phyloP scores from a whole-genome alignment of 2,113 vertebrate species.

The Numida meleagris region DNA sequence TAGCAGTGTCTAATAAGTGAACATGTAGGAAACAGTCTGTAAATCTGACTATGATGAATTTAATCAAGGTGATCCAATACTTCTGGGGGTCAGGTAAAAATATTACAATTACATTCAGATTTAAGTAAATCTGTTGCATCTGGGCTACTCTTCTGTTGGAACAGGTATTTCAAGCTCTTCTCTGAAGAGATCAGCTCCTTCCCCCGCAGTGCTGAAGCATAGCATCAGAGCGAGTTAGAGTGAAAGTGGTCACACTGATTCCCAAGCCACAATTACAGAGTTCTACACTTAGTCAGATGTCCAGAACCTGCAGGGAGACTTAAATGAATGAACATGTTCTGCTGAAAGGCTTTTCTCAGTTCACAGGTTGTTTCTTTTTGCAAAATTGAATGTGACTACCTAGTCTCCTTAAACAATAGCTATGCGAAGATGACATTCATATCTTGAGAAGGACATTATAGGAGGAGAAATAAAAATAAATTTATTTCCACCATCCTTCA shows the following conservation, averaged over 20 bases:
- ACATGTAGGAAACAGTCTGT: slow-evolving; percentile 65
- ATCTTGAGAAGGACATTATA: background rate
- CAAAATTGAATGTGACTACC: background rate
- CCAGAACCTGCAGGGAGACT: background rate
- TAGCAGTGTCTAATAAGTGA: slow-evolving; percentile 73
- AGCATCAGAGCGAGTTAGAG: background rate
- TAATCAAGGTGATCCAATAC: slow-evolving; percentile 48
- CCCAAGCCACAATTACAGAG: background rate
- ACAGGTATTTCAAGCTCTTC: slow-evolving; percentile 39
- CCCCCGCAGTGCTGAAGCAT: background rate
- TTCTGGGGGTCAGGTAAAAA: slow-evolving; percentile 50
- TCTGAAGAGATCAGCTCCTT: background rate
- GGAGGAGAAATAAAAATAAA: background rate
- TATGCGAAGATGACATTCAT: background rate
- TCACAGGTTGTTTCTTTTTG: accelerated
- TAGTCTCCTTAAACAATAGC: background rate
- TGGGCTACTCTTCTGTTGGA: background rate
- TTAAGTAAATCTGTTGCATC: slow-evolving; percentile 5
- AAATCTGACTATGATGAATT: slow-evolving; percentile 72
- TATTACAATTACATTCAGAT: slow-evolving; percentile 34
- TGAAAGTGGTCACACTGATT: background rate
- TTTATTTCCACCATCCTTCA: background rate
- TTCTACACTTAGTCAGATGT: accelerated
- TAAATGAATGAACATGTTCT: background rate
- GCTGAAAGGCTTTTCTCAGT: background rate